Conservation (phyloP, 23 tunicate species). For the Ascidia mentula region DNA sequence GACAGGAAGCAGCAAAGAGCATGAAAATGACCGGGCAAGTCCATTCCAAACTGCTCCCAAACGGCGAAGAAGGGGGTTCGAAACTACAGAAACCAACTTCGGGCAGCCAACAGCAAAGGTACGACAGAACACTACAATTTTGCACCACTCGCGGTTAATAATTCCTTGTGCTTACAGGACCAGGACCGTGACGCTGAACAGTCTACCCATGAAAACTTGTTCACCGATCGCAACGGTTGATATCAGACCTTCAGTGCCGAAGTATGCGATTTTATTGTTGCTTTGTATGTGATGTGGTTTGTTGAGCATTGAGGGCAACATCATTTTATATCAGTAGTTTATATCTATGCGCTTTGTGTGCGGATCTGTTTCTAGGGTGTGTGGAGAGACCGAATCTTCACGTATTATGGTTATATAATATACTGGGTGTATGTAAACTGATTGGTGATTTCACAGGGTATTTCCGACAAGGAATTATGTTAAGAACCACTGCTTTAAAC, state of each 20-base stretch:
- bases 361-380: background rate
- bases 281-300: background rate
- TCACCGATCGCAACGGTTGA: slow-evolving; percentile 42
- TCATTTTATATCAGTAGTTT: background rate
- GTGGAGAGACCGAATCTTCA: background rate
- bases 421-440: too few species aligned
- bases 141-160: background rate
- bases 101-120: background rate
- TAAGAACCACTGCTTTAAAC: too few species aligned
- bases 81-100: background rate
- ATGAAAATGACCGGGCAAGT: slow-evolving; percentile 46
- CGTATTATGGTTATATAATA: background rate
- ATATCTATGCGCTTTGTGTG: background rate
- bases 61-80: background rate
- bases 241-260: slow-evolving; percentile 29
- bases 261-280: slow-evolving; percentile 3
- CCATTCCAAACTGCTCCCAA: background rate
- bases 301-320: background rate
- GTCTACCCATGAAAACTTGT: slow-evolving; percentile 42
- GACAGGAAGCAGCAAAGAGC: slow-evolving; percentile 54
- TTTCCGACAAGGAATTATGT: too few species aligned
- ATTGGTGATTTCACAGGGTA: too few species aligned
- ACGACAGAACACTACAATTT: background rate
- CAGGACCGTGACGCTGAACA: slow-evolving; percentile 43
- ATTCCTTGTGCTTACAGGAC: slow-evolving; percentile 4